A percentile compares a stretch with the other conserved stretches of the same genome.
phyloP scores from a whole-genome alignment of 1,140 invertebrate genomes.

The Apocrypta bakeri region DNA sequence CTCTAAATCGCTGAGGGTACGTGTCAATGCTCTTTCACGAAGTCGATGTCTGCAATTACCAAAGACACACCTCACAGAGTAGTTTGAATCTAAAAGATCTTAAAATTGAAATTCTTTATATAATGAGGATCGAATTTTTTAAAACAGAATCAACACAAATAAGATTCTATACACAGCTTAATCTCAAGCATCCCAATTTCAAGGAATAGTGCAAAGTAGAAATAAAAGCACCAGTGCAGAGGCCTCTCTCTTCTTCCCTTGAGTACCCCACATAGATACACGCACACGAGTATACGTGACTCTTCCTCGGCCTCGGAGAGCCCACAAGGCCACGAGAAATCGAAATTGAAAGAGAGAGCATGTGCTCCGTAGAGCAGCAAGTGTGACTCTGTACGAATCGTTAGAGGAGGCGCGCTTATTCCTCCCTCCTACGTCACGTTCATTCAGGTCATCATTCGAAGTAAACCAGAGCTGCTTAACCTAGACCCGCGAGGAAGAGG shows the following conservation, averaged over 20 bases:
- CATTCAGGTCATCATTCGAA: constrained; percentile 49
- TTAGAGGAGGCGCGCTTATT: not conserved
- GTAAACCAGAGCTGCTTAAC: constrained; percentile 47
- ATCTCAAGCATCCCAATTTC: not conserved
- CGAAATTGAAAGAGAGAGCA: constrained; percentile 13
- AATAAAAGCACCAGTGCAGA: not conserved
- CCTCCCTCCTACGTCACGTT: constrained; percentile 39
- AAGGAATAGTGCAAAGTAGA: not conserved
- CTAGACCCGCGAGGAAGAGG: constrained; percentile 32
- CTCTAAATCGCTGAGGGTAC: not conserved
- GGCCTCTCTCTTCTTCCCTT: not conserved
- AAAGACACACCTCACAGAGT: no score
- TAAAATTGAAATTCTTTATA: no score
- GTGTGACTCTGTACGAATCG: not conserved
- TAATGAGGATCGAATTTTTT: no score
- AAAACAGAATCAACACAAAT: not conserved
- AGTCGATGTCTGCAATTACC: not conserved
- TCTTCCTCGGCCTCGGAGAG: not conserved
- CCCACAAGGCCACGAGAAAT: constrained; percentile 28
- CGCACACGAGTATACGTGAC: no score
- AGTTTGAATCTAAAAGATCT: no score
- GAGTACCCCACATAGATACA: not conserved
- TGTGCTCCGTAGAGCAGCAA: not conserved
- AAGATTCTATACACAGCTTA: not conserved
- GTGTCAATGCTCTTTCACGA: not conserved